These are phyloP conservation scores for Globodera rostochiensis DNA, from an alignment of 1,140 invertebrate genomes.

Conservation along the genomic window DNA sequence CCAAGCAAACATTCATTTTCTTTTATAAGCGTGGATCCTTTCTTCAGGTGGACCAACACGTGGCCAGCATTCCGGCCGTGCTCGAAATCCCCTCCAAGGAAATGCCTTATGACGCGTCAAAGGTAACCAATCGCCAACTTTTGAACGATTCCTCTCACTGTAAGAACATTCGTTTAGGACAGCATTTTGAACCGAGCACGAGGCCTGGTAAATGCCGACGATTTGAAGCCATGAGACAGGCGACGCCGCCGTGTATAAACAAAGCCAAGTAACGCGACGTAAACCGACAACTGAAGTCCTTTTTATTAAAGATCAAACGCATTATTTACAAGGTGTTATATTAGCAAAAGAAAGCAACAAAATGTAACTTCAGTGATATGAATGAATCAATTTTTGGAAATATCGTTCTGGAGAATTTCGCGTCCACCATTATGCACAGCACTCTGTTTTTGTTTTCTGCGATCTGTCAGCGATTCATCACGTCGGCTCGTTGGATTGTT, in stretches of 20 bases:
- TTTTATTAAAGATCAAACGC: too few relatives aligned
- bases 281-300: too few relatives aligned
- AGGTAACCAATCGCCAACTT: constrained; percentile 69
- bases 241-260: too few relatives aligned
- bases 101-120: constrained; percentile 95
- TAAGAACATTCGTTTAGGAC: constrained; percentile 51
- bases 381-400: not conserved
- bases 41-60: constrained; percentile 81
- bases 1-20: constrained; percentile 66
- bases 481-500: constrained; percentile 25
- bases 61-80: constrained; percentile 87
- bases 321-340: too few relatives aligned
- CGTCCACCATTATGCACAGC: not conserved
- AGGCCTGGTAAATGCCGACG: constrained; percentile 63
- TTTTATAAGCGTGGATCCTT: too few relatives aligned
- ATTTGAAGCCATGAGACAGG: constrained; percentile 45
- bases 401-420: not conserved
- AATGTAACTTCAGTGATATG: too few relatives aligned
- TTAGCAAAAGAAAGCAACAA: too few relatives aligned
- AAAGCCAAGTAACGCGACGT: too few relatives aligned
- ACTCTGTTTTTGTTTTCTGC: not conserved
- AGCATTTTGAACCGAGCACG: constrained; percentile 62
- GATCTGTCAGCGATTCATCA: not conserved
- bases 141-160: not conserved
- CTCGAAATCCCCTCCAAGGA: constrained; percentile 99